Evolutionary conservation across 2,797 vertebrate genomes (phyloP), one percentile per base, ranked within the genome.

Genomic region (Typhlichthys subterraneus): DNA sequence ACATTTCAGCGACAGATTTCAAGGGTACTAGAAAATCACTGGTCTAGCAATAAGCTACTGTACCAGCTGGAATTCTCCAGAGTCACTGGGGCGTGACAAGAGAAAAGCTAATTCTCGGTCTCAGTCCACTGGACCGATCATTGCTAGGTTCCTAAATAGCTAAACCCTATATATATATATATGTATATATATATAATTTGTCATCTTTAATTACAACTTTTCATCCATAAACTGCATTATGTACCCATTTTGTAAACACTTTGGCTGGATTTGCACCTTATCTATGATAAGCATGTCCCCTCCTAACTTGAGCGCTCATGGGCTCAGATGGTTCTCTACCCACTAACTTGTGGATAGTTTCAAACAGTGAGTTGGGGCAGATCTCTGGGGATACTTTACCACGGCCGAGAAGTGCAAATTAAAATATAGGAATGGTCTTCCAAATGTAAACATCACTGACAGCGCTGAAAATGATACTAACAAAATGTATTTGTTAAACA

Each of bases 401-500:
- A 38, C 7, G 8, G 8, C 14, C 5, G 2, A 15, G 8, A 17
- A 51, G 50, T 8, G 15, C 4, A 9, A 17, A 14, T 14, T 2
- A 10, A n/a, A 3, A 51, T 17, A 15, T 10, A 15, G 14, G 2
- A 14, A 51, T 15, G 64, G 33, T 4, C 42, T 63, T 53, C 45
- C 59, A 69, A 59, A 4, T 14, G 9, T 3, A 53, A 54, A 61
- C n/a, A 31, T 45, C 1, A 1, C 19, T 17, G 53, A 64, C 52
- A 55, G 52, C 55, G 48, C 55, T 68, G 1, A 62, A 63, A 74
- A 46, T 59, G 50, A 50, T 29, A 48, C 10, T n/a, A 19, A 15
- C 70, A 50, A 45, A 56, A 69, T 53, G 70, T 53, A 31, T 67
- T 47, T 47, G 73, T 79, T 81, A 64, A 63, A 63, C 50, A 53